Evolutionary conservation across 2,888 invertebrate species (phyloP), one percentile per base, ranked within the genome.

Genomic region (Nephrotoma flavescens): DNA sequence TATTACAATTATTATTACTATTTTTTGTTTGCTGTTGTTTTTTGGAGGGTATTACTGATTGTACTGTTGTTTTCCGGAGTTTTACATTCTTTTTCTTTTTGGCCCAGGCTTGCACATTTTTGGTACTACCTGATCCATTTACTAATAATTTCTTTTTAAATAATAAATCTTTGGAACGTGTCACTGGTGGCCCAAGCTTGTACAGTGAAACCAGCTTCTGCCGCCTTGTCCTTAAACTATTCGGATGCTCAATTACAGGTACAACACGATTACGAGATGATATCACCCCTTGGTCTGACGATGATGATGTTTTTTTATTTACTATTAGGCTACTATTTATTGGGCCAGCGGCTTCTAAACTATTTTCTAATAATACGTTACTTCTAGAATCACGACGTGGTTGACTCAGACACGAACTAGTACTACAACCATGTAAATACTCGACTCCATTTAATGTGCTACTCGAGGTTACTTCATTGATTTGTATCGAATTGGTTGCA

Each of bases 401-500:
- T 5, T 31, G 31, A 31, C 31, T 71, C 31, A 31, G 19, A 71
- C 71, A 52, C n/a, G 6, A 6, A 15, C 52, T 52, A 52, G n/a
- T 71, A 71, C 71, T 71, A 71, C 47, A 31, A 71, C 9, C 12
- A 47, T 47, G 71, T 9, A 31, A 31, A 31, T 31, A 71, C 4
- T 71, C 71, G 3, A 31, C 71, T 4, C 71, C 71, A 71, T 31
- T 71, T 31, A 31, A 19, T 71, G 31, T 31, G 31, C 71, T 84
- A 42, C 84, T 84, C 41, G 84, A 84, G 42, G 84, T 84, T 19
- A 95, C 94, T 90, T 95, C 95, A 90, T 95, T 93, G 88, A 95
- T 95, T 91, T 95, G 95, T 83, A 95, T 94, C 47, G 92, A 90
- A 87, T 90, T 91, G 88, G 92, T 93, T 41, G 41, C 41, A 42